Evolutionary conservation across 1,140 invertebrate species (phyloP).

Genomic region (Heliconius congener): DNA sequence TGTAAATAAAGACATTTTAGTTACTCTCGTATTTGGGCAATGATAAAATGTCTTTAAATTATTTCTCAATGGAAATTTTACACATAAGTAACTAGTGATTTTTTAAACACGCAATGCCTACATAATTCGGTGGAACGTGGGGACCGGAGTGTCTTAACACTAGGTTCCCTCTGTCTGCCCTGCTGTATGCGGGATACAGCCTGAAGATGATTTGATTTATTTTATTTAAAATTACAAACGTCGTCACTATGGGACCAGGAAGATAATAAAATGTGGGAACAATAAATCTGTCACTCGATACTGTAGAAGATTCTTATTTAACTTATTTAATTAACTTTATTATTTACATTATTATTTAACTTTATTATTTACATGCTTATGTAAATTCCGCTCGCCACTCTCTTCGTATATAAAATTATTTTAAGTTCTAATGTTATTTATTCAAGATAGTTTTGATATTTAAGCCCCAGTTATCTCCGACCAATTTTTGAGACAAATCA

Average conservation of each 20-base stretch:
- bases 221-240: background rate
- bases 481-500: background rate
- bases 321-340: background rate
- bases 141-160: too few relatives aligned
- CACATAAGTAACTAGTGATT: background rate
- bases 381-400: background rate
- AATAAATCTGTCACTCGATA: constrained; percentile 69
- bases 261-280: constrained; percentile 58
- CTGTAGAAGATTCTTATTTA: background rate
- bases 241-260: constrained; percentile 48
- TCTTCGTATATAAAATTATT: background rate
- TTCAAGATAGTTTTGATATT: too few relatives aligned
- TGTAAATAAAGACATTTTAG: background rate
- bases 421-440: too few relatives aligned
- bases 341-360: background rate
- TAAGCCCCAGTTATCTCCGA: too few relatives aligned
- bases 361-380: background rate
- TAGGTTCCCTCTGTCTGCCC: too few relatives aligned
- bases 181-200: too few relatives aligned
- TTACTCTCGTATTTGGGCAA: background rate
- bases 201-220: too few relatives aligned
- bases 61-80: background rate
- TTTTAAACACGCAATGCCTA: background rate
- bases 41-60: background rate
- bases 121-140: too few relatives aligned